Evolutionary conservation across 2,113 vertebrate species (phyloP).

Genomic region (Clupea harengus): DNA sequence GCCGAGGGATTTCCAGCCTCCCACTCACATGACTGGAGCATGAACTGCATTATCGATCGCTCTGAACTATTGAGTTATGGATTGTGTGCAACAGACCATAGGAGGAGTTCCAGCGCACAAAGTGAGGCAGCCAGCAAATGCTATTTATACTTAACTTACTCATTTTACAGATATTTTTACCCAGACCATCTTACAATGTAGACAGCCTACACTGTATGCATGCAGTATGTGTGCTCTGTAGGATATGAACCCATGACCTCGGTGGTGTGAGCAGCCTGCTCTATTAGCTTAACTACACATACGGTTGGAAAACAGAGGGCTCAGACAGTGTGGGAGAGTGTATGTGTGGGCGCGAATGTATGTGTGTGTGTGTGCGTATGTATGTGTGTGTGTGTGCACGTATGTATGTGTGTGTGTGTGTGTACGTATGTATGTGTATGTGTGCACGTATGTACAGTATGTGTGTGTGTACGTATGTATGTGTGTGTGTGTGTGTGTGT

Average conservation of each 20-base stretch:
- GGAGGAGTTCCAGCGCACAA: background rate
- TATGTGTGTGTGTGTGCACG: background rate
- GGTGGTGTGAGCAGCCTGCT: background rate
- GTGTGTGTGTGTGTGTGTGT: background rate
- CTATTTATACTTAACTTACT: background rate
- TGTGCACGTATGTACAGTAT: background rate
- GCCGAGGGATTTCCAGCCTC: background rate
- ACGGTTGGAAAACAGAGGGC: background rate
- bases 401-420: background rate
- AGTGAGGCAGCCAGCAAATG: background rate
- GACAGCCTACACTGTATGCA: background rate
- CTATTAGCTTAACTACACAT: background rate
- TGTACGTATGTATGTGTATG: background rate
- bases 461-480: conserved; percentile 3
- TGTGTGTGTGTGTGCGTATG: background rate
- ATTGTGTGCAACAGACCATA: background rate
- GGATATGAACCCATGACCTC: background rate
- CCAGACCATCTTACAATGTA: background rate
- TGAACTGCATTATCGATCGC: conserved; percentile 4
- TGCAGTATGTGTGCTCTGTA: background rate
- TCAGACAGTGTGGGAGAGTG: background rate
- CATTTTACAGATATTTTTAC: background rate
- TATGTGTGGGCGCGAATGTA: background rate
- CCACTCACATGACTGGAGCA: background rate
- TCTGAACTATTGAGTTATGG: background rate